Percentiles rank a stretch among this genome's conserved stretches.
Evolutionary conservation across 2,888 invertebrate genomes (phyloP).

Genomic region (Siphlonurus alternatus): DNA sequence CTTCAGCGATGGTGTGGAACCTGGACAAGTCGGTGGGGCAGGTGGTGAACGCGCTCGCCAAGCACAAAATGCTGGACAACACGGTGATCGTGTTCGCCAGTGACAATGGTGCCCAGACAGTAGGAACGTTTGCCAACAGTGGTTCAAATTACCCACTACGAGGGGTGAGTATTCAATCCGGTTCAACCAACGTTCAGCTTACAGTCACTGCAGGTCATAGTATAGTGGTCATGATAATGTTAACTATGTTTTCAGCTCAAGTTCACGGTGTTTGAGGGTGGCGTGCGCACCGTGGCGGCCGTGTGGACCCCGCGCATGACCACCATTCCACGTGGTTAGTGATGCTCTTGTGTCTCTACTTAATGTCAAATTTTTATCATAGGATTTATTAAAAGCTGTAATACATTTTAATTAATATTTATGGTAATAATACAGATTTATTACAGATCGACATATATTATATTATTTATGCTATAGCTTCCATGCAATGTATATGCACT

Average conservation of each 20-base stretch:
- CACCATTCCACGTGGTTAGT: constrained; percentile 26
- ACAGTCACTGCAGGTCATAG: too few species aligned
- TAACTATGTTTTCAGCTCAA: constrained; percentile 46
- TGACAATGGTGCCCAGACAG: constrained; percentile 31
- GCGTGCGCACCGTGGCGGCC: constrained; percentile 54
- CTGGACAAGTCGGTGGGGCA: neutral
- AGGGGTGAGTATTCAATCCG: too few species aligned
- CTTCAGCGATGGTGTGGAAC: neutral
- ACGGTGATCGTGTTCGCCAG: constrained; percentile 35
- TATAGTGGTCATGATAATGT: too few species aligned
- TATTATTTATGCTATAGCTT: too few species aligned
- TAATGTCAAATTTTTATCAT: too few species aligned
- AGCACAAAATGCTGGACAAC: constrained; percentile 25
- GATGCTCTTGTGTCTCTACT: constrained; percentile 30
- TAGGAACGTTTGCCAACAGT: constrained; percentile 24
- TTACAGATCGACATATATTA: too few species aligned
- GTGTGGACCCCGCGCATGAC: constrained; percentile 54
- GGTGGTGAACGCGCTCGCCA: constrained; percentile 1
- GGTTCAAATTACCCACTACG: neutral
- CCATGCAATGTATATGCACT: too few species aligned
- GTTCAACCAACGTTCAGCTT: too few species aligned
- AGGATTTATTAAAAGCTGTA: too few species aligned
- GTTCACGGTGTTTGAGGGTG: constrained; percentile 72
- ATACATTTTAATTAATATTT: neutral
- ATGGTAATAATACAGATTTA: too few species aligned